These are phyloP conservation scores for Globia sparganii DNA, from an alignment of 2,888 invertebrate genomes.

Conservation along the genomic window DNA sequence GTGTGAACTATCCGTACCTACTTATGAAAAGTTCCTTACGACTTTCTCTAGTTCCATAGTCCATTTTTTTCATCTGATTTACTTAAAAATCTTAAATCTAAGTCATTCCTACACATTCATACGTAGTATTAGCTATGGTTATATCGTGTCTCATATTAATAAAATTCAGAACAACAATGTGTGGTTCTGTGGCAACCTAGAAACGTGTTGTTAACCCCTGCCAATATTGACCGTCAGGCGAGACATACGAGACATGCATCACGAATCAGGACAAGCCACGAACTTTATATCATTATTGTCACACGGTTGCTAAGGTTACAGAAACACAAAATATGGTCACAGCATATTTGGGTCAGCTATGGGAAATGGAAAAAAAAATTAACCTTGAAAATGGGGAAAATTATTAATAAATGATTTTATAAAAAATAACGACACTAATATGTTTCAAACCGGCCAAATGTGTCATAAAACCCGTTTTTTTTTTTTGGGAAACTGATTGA, in stretches of 20 bases:
- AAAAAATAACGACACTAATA: not conserved
- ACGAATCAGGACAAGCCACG: conserved; percentile 5
- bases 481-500: not conserved
- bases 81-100: too few relatives aligned
- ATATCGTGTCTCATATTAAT: conserved; percentile 1
- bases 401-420: not conserved
- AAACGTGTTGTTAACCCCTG: conserved; percentile 45
- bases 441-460: not conserved
- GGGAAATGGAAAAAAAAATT: not conserved
- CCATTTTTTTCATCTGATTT: too few relatives aligned
- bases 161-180: conserved; percentile 34
- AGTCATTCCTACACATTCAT: too few relatives aligned
- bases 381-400: not conserved
- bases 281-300: not conserved
- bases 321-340: not conserved
- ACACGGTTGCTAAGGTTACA: not conserved
- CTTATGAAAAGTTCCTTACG: too few relatives aligned
- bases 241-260: not conserved
- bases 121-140: not conserved
- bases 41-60: too few relatives aligned
- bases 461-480: not conserved
- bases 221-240: conserved; percentile 6
- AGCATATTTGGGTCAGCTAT: not conserved
- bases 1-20: too few relatives aligned
- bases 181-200: conserved; percentile 30